Percentiles rank a stretch among this genome's conserved stretches.
Evolutionary conservation across 2,888 invertebrate species (phyloP).

Genomic region (Ptilodon capucinus): DNA sequence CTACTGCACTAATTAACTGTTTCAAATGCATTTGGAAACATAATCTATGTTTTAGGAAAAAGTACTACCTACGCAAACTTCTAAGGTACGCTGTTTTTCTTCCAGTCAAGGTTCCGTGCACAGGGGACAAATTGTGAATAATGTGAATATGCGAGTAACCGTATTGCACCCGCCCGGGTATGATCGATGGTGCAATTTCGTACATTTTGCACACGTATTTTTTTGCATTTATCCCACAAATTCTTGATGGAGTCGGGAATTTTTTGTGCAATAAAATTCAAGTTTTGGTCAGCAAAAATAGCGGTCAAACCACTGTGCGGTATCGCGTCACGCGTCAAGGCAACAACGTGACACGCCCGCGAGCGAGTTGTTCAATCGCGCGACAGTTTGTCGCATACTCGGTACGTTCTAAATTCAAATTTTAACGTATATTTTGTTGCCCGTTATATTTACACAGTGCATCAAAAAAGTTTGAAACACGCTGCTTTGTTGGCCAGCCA

Average conservation of each 20-base stretch:
- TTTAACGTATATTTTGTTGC: neutral
- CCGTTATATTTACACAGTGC: neutral
- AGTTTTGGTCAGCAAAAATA: conserved; percentile 24
- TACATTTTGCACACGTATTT: neutral
- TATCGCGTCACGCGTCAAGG: conserved; percentile 25
- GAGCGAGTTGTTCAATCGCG: conserved; percentile 14
- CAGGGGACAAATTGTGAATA: conserved; percentile 63
- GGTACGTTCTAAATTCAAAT: conserved; percentile 6
- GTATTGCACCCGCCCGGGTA: conserved; percentile 33
- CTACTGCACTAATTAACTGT: no score
- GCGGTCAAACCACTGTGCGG: conserved; percentile 11
- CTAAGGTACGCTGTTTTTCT: conserved; percentile 39
- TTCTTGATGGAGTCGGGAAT: neutral
- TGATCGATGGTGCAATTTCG: conserved; percentile 49
- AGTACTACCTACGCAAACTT: no score
- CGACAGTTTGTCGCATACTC: conserved; percentile 12
- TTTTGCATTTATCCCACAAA: neutral
- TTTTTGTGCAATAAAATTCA: neutral
- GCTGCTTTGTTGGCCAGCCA: no score
- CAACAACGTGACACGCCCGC: conserved; percentile 14
- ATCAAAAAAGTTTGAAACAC: neutral
- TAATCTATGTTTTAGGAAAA: no score
- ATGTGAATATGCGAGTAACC: conserved; percentile 47
- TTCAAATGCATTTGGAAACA: no score
- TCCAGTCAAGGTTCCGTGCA: conserved; percentile 40